phyloP scores from a whole-genome alignment of 2,797 vertebrate species.

The Alca torda region DNA sequence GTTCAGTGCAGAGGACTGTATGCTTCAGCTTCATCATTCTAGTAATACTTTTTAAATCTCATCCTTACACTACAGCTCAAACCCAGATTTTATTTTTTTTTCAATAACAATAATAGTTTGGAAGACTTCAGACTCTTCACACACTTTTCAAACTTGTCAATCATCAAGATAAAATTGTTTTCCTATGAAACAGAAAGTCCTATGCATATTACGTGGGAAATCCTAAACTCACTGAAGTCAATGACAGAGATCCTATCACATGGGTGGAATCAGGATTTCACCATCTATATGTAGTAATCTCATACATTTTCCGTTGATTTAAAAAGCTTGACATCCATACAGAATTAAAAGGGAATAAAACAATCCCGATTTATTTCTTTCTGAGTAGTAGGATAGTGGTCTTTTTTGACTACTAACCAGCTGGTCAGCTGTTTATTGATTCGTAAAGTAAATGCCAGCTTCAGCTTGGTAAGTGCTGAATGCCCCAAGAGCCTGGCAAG shows the following conservation, averaged over 20 bases:
- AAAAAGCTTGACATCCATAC: neutral
- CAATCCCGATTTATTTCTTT: neutral
- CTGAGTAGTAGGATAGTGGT: neutral
- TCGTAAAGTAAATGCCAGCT: neutral
- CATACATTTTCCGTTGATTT: neutral
- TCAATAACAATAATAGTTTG: neutral
- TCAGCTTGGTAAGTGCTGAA: neutral
- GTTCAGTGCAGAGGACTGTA: neutral
- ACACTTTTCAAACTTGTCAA: neutral
- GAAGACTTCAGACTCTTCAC: neutral
- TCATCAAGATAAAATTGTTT: neutral
- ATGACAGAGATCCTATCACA: neutral
- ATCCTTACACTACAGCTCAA: neutral
- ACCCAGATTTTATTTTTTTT: neutral
- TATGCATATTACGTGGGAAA: neutral
- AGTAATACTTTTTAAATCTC: neutral
- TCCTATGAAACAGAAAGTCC: neutral
- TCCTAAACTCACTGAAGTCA: neutral
- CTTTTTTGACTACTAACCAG: neutral
- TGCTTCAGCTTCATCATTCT: neutral
- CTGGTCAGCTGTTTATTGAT: neutral
- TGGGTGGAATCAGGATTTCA: neutral
- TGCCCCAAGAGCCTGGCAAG: neutral
- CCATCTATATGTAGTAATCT: neutral
- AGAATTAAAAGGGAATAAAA: neutral